Base-by-base conservation (phyloP, 2,113 vertebrate species). In the Labeo rohita region DNA sequence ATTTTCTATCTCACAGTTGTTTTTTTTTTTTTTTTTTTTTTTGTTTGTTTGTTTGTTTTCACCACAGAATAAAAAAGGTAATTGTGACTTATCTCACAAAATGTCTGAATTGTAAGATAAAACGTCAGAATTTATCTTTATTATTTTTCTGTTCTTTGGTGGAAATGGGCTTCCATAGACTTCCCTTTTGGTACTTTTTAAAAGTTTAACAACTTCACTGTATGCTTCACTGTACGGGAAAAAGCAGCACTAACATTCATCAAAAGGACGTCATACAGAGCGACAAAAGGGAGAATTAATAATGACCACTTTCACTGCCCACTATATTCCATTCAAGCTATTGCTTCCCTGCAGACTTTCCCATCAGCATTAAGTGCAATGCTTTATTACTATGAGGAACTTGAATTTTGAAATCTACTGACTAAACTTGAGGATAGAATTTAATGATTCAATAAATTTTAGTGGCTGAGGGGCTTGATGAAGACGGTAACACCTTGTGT, bases 281-380 rank as follows among this genome's bases (percentile, higher is more conserved):
- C 1, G 0, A 2, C 7, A 18, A 8, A 34, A 68, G 15, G 34
- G 15, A 18, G 66, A 18, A 6, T 43, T 70, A 70, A 70, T 43
- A 70, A 70, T 70, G 15, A 39, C 15, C 34, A 70, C 3, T 70
- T 70, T 43, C 15, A 70, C 2, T 8, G 15, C 16, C 16, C 54
- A 56, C 6, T 7, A 56, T 18, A 56, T 7, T 56, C 1, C 28
- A 16, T 34, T 16, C 28, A 18, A 36, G 9, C 49, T 10, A 77
- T 18, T 36, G 45, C 73, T 75, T 23, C 13, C 15, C 47, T 16
- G 52, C 47, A 50, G 73, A 28, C 11, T 52, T 21, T 47, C 10
- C n/a, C 75, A 77, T 77, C 8, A 18, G 1, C 75, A 77, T 77
- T 77, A 77, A 43, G 50, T 39, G 50, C 16, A 56, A 78, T 43